A percentile compares a stretch with the other conserved stretches of the same genome.
phyloP scores from a whole-genome alignment of 2,113 vertebrate genomes.

The Erythrolamprus reginae region DNA sequence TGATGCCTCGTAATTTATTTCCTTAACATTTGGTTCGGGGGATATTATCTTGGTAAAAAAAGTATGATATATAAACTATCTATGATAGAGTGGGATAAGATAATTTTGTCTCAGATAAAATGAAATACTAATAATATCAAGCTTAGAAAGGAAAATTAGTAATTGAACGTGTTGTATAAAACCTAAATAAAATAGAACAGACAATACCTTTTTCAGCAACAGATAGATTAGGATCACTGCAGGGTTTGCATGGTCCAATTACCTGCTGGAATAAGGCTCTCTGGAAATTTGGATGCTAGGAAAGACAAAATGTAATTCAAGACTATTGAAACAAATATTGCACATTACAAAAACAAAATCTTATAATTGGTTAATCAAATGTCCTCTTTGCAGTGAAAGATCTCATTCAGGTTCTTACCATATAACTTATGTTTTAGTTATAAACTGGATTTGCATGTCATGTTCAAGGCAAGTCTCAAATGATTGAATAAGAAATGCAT shows the following conservation, averaged over 20 bases:
- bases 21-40: background rate
- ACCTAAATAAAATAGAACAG: background rate
- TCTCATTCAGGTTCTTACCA: background rate
- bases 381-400: background rate
- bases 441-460: background rate
- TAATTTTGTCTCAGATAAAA: background rate
- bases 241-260: slow-evolving; percentile 93
- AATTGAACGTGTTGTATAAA: background rate
- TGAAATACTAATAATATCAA: background rate
- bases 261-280: slow-evolving; percentile 93
- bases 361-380: background rate
- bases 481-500: background rate
- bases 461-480: background rate
- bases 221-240: slow-evolving; percentile 86
- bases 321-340: slow-evolving; percentile 7
- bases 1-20: background rate
- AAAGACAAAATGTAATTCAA: slow-evolving; percentile 40
- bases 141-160: background rate
- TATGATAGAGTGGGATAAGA: background rate
- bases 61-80: background rate
- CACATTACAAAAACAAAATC: background rate
- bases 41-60: background rate
- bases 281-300: slow-evolving; percentile 89
- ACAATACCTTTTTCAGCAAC: slow-evolving; percentile 90
- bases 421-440: background rate